Evolutionary conservation across 2,797 vertebrate genomes (phyloP).

Genomic region (Setipinna tenuifilis): DNA sequence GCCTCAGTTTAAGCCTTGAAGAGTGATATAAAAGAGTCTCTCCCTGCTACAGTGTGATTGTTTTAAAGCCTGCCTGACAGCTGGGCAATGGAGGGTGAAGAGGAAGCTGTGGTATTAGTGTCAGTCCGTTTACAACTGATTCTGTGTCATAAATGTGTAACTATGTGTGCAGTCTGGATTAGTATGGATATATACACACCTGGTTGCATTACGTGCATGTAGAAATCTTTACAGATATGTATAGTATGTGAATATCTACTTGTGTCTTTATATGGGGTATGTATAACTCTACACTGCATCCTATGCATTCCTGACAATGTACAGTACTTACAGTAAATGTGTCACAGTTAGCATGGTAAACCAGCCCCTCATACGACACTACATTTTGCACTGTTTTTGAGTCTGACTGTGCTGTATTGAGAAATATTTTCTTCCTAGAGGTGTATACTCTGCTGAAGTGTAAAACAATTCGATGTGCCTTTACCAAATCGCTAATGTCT

Average conservation of each 20-base stretch:
- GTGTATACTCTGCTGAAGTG: too few relatives aligned
- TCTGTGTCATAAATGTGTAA: background rate
- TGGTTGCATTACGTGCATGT: background rate
- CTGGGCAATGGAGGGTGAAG: background rate
- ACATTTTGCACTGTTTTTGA: too few relatives aligned
- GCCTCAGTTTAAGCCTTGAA: background rate
- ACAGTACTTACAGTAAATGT: too few relatives aligned
- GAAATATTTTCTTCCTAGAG: too few relatives aligned
- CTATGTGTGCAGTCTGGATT: background rate
- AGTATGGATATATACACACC: background rate
- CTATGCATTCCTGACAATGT: too few relatives aligned
- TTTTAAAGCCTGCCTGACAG: constrained; percentile 6
- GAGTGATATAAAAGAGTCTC: background rate
- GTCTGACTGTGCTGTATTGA: too few relatives aligned
- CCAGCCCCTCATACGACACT: too few relatives aligned
- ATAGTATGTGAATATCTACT: background rate
- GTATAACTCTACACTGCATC: background rate
- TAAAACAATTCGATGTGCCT: too few relatives aligned
- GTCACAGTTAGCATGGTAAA: too few relatives aligned
- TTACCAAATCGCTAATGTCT: too few relatives aligned
- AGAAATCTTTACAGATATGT: background rate
- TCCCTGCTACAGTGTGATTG: background rate
- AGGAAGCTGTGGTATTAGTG: background rate
- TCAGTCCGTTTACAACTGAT: background rate
- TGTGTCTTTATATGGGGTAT: background rate